Percentiles rank a stretch among this genome's conserved stretches.
These are phyloP conservation scores for Synergus laeviventris DNA, from an alignment of 2,888 invertebrate genomes.

Conservation along the genomic window DNA sequence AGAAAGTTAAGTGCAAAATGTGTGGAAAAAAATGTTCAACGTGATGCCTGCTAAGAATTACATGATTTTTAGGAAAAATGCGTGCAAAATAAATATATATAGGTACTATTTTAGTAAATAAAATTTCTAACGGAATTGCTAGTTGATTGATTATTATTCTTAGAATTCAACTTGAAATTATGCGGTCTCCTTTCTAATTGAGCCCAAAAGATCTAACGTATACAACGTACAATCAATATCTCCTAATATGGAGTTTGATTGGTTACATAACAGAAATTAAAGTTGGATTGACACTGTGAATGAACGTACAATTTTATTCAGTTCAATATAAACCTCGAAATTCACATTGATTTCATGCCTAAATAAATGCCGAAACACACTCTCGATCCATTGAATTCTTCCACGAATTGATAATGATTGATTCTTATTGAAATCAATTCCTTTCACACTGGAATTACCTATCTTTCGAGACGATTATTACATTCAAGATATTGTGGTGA, in stretches of 20 bases:
- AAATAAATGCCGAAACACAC: not conserved
- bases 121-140: too few relatives aligned
- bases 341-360: not conserved
- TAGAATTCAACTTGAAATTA: not conserved
- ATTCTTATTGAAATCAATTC: slow-evolving; percentile 1
- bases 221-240: not conserved
- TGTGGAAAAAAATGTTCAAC: not conserved
- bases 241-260: not conserved
- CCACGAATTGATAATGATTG: slow-evolving; percentile 27
- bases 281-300: not conserved
- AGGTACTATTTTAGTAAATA: too few relatives aligned
- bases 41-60: not conserved
- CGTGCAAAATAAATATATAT: too few relatives aligned
- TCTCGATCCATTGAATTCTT: not conserved
- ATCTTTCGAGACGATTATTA: not conserved
- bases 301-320: slow-evolving; percentile 1
- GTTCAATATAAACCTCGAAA: not conserved
- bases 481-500: not conserved
- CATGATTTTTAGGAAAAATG: not conserved
- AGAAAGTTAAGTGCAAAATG: not conserved
- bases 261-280: not conserved
- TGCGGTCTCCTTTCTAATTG: not conserved
- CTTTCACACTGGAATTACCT: not conserved
- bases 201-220: not conserved
- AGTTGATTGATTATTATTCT: not conserved